Evolutionary conservation across 2,888 invertebrate genomes (phyloP).

Genomic region (Adelognathus sp.): DNA sequence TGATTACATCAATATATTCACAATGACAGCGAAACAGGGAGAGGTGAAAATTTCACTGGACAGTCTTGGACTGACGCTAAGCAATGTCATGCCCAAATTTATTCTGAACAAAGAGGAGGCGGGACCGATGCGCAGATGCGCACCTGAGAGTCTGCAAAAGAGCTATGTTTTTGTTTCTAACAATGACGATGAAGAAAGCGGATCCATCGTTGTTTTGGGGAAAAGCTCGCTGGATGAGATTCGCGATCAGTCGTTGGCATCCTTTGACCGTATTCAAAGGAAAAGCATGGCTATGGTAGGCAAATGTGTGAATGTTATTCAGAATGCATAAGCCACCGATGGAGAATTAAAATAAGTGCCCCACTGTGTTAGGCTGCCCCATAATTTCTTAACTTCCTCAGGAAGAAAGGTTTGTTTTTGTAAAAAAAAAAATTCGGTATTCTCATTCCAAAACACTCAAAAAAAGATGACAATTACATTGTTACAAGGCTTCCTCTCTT

Average conservation of each 20-base stretch:
- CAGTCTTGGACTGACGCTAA: conserved; percentile 66
- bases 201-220: conserved; percentile 76
- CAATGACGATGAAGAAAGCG: conserved; percentile 64
- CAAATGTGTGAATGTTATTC: neutral
- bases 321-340: too few species aligned
- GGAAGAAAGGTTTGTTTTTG: too few species aligned
- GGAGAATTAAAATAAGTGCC: too few species aligned
- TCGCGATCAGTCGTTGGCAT: conserved; percentile 68
- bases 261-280: conserved; percentile 71
- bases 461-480: too few species aligned
- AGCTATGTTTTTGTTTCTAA: conserved; percentile 42
- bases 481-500: too few species aligned
- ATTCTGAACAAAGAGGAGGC: conserved; percentile 67
- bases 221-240: conserved; percentile 71
- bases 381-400: too few species aligned
- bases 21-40: conserved; percentile 12
- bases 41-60: conserved; percentile 53
- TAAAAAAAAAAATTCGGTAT: too few species aligned
- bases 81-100: conserved; percentile 68
- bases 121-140: conserved; percentile 19
- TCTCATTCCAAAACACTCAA: too few species aligned
- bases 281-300: conserved; percentile 70
- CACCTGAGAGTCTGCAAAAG: conserved; percentile 55
- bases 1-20: neutral
- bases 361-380: too few species aligned